Base-by-base conservation (phyloP, 2,113 vertebrate species). In the Recurvirostra avosetta region DNA sequence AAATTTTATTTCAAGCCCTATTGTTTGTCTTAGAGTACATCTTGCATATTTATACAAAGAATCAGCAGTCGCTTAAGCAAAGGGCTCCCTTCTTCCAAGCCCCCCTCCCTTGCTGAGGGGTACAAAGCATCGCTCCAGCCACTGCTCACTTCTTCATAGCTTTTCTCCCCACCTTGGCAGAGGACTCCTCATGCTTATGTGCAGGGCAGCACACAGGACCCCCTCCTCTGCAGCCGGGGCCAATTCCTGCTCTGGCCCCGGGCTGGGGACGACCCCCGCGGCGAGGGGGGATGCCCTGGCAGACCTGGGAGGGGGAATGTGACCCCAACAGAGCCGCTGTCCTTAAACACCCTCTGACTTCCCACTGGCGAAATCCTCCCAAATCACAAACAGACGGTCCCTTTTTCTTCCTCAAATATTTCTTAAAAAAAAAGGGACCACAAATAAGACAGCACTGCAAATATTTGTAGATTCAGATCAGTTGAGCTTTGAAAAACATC, bases 131-230 rank as follows among this genome's bases (percentile, higher is more conserved):
- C 0, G 1, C 58, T 19, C 25, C 26, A 38, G 36, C 14, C 43
- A 4, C 53, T 2, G 40, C 55, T 50, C 25, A 0, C 6, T 29
- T 20, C 41, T 6, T 5, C 0, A 0, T 1, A 13, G 5, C 2
- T 25, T 27, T 20, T 29, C 50, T 32, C 27, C 41, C 20, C 11
- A 3, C 8, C 19, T 2, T 0, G 1, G 58, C 41, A 66, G 40
- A 68, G 62, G 18, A 49, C 21, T 75, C 50, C 52, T 70, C 4
- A 5, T 2, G 62, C 29, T 10, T 19, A 4, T 0, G 6, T 10
- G 29, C 52, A 18, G 56, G 21, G 58, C 74, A 47, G 67, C 2
- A 19, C 52, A 6, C 50, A 21, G 47, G 8, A 19, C 6, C 8
- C 6, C 43, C 59, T 61, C 58, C 21, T 49, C 29, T 6, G 4